phyloP scores from a whole-genome alignment of 1,140 invertebrate species.

The Druon quercuslanigerum region DNA sequence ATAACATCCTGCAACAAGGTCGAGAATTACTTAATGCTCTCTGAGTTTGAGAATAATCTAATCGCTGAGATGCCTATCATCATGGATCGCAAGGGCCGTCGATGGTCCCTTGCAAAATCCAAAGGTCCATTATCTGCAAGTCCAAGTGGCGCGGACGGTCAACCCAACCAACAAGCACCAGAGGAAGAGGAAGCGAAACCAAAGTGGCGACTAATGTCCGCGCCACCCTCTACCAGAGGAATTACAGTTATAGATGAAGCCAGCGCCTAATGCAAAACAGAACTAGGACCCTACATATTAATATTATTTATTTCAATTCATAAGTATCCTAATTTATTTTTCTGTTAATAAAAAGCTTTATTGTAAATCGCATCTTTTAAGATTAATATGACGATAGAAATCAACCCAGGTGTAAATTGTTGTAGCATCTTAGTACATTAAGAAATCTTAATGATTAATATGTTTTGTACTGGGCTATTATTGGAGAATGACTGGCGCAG shows the following conservation, averaged over 20 bases:
- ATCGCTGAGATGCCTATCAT: constrained; percentile 86
- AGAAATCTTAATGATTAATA: no score
- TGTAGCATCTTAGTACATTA: no score
- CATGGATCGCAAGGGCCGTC: constrained; percentile 80
- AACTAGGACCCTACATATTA: no score
- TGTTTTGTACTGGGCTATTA: no score
- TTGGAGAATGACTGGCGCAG: no score
- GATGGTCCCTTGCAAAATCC: constrained; percentile 81
- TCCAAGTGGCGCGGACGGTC: constrained; percentile 42
- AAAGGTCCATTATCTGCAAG: constrained; percentile 48
- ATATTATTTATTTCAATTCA: no score
- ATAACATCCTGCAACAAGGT: constrained; percentile 93
- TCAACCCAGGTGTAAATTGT: no score
- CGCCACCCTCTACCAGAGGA: constrained; percentile 76
- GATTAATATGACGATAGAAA: no score
- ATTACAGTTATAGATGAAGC: constrained; percentile 87
- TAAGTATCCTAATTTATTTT: no score
- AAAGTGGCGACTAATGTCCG: constrained; percentile 68
- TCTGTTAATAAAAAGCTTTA: no score
- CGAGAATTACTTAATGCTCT: constrained; percentile 90
- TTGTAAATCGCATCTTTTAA: no score
- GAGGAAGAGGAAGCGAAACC: constrained; percentile 55
- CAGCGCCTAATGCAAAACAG: constrained; percentile 64
- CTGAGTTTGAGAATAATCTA: constrained; percentile 91
- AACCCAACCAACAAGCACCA: constrained; percentile 44